Evolutionary conservation across 2,113 vertebrate genomes (phyloP).

Genomic region (Procavia capensis): DNA sequence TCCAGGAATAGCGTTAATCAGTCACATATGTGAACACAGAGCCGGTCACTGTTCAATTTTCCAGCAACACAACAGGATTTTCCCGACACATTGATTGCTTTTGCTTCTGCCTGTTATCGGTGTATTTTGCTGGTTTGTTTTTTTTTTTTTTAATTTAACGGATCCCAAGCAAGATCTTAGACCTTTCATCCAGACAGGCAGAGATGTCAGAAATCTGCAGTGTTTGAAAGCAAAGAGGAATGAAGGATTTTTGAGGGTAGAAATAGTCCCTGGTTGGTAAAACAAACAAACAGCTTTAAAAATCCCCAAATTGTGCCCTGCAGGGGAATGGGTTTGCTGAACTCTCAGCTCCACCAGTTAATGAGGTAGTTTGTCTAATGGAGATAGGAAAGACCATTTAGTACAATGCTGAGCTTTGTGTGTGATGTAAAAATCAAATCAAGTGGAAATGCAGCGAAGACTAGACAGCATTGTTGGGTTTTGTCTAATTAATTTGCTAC

Average conservation of each 20-base stretch:
- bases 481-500: conserved; percentile 78
- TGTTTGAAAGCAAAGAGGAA: conserved; percentile 61
- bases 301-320: conserved; percentile 72
- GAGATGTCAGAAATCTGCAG: not conserved
- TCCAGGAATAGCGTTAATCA: conserved; percentile 72
- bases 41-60: conserved; percentile 47
- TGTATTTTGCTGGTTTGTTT: conserved; percentile 20
- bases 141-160: conserved; percentile 24
- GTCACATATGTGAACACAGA: conserved; percentile 68
- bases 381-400: conserved; percentile 67
- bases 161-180: conserved; percentile 27
- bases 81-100: conserved; percentile 45
- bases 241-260: conserved; percentile 52
- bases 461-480: conserved; percentile 68
- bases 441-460: conserved; percentile 69
- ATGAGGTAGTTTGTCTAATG: conserved; percentile 77
- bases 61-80: conserved; percentile 40
- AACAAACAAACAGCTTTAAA: conserved; percentile 75
- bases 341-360: conserved; percentile 76
- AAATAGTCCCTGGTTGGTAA: conserved; percentile 60
- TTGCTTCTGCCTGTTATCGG: conserved; percentile 38
- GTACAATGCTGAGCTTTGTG: conserved; percentile 72
- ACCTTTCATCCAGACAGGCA: conserved; percentile 35
- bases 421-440: conserved; percentile 77
- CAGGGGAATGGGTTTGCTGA: conserved; percentile 68